Base-by-base conservation (phyloP, 2,888 invertebrate species). In the Drosophila picticornis region DNA sequence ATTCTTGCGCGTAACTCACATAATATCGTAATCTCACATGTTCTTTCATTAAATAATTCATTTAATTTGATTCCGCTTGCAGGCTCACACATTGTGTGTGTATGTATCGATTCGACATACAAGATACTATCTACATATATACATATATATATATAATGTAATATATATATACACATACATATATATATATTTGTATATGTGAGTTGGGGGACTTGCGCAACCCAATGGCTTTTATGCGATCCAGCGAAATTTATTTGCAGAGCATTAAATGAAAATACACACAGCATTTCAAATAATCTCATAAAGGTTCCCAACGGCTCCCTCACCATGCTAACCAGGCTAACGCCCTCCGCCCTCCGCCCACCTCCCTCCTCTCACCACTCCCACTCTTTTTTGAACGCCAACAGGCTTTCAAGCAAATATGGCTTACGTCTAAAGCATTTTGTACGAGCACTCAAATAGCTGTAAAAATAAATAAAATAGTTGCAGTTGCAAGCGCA, bases 1-100 rank as follows among this genome's bases (percentile, higher is more conserved):
- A 87, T 87, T 90, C 83, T 84, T 72, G 83, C 74, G 81, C 88
- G 90, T 88, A 79, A 80, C 88, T 90, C 91, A 91, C 91, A 87
- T 88, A 77, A 90, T 87, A 82, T 80, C 77, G 90, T 75, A 87
- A 90, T 84, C 84, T 85, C 77, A 72, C 69, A 79, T 85, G 86
- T 82, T 84, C 66, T 70, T 80, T 90, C 82, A 88, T 91, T 86
- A 91, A 91, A 86, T 88, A 86, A 86, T 86, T 90, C 75, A 87
- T 91, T 91, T 90, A 84, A 91, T 91, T 87, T 84, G 85, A 91
- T 90, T 87, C 83, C 70, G 69, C 55, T 53, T 72, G 63, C 40
- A 16, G 56, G 64, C 19, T 40, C 52, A 57, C 25, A 36, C 36
- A 46, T 11, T 27, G 27, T 29, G 25, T 55, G 6, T 25, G 25